phyloP scores from a whole-genome alignment of 2,888 invertebrate genomes.

The Parthenolecanium corni region DNA sequence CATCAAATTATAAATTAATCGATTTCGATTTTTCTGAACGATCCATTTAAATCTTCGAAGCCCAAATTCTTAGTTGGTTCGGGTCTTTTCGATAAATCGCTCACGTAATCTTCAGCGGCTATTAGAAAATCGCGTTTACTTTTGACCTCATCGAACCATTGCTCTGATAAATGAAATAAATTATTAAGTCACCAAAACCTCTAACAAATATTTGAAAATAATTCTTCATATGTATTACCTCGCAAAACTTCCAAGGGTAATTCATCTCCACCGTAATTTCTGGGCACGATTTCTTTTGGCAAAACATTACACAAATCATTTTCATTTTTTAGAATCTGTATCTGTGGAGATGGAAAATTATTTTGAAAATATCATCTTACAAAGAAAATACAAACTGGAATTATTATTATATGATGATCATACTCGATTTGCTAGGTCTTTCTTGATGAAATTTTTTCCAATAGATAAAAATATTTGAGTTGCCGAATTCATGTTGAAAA shows the following conservation, averaged over 20 bases:
- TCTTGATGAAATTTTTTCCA: neutral
- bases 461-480: neutral
- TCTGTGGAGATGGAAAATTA: neutral
- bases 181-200: no score
- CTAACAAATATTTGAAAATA: no score
- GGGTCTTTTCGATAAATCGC: slow-evolving; percentile 7
- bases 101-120: neutral
- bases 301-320: neutral
- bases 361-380: neutral
- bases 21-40: slow-evolving; percentile 30
- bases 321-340: slow-evolving; percentile 4
- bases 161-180: neutral
- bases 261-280: slow-evolving; percentile 12
- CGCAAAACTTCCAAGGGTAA: neutral
- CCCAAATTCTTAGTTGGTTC: neutral
- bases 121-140: neutral
- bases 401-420: no score
- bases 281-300: slow-evolving; percentile 10
- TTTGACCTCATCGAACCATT: slow-evolving; percentile 10
- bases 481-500: slow-evolving; percentile 2
- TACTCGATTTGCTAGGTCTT: slow-evolving; percentile 5
- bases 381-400: neutral
- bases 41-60: slow-evolving; percentile 28
- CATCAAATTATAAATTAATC: slow-evolving; percentile 23
- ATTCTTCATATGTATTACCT: no score